A percentile compares a stretch with the other conserved stretches of the same genome.
These are phyloP conservation scores for Andricus quercusramuli DNA, from an alignment of 2,888 invertebrate genomes.

Conservation along the genomic window DNA sequence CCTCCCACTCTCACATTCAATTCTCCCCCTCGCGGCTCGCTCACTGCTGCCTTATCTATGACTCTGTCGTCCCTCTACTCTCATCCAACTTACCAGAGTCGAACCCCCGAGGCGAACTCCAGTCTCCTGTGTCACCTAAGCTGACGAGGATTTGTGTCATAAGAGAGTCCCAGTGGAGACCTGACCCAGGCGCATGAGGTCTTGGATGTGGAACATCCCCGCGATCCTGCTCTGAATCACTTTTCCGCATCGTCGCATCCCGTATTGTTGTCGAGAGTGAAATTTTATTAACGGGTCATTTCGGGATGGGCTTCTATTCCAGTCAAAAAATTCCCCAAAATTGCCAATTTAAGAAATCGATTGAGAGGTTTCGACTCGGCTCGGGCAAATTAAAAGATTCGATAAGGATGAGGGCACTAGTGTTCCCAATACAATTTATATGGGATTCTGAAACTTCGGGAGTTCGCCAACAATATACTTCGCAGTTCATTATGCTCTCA, in stretches of 20 bases:
- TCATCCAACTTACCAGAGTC: constrained; percentile 3
- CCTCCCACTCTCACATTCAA: not conserved
- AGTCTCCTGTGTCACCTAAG: constrained; percentile 20
- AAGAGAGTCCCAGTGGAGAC: constrained; percentile 8
- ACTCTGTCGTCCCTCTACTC: not conserved
- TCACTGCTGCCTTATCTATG: not conserved
- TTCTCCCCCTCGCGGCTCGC: too few species aligned
- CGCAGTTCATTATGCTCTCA: too few species aligned
- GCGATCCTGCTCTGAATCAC: not conserved
- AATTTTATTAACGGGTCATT: not conserved
- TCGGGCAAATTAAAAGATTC: too few species aligned
- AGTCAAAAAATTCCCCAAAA: too few species aligned
- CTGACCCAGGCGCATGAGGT: constrained; percentile 9
- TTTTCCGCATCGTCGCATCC: constrained; percentile 13
- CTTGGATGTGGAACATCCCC: not conserved
- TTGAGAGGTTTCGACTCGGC: too few species aligned
- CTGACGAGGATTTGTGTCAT: constrained; percentile 26
- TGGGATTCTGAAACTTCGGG: too few species aligned
- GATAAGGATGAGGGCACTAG: too few species aligned
- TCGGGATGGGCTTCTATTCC: too few species aligned
- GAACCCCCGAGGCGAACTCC: not conserved
- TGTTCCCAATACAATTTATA: too few species aligned
- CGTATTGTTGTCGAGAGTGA: not conserved
- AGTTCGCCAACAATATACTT: too few species aligned
- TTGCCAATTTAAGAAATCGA: too few species aligned